Percentiles rank a stretch among this genome's conserved stretches.
These are phyloP conservation scores for Sylvia borin DNA, from an alignment of 2,797 vertebrate species.

Conservation along the genomic window DNA sequence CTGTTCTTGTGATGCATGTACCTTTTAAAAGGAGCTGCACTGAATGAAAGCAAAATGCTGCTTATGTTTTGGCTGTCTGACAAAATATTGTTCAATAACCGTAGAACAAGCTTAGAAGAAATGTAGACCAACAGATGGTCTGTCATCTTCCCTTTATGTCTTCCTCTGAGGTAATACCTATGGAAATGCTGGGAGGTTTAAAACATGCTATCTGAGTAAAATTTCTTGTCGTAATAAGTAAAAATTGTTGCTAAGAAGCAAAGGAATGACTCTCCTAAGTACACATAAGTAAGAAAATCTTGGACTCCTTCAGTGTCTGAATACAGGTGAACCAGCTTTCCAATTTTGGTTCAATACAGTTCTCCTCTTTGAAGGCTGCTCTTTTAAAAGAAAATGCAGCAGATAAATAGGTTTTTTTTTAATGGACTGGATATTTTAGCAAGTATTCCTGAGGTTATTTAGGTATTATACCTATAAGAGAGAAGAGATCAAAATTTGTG, in stretches of 20 bases:
- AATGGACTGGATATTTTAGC: neutral
- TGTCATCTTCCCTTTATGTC: neutral
- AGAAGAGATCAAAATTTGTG: neutral
- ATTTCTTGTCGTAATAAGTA: neutral
- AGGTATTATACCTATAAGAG: neutral
- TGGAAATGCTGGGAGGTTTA: neutral
- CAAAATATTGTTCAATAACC: neutral
- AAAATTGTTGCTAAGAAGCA: neutral
- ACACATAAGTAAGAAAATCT: neutral
- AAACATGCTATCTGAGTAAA: neutral
- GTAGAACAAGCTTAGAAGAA: neutral
- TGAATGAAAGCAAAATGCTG: neutral
- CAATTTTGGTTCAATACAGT: neutral
- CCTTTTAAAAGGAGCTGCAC: neutral
- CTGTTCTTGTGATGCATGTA: neutral
- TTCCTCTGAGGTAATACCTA: neutral
- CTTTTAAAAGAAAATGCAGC: neutral
- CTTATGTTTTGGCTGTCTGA: neutral
- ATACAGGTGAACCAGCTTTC: neutral
- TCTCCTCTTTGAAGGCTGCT: neutral
- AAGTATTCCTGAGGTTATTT: neutral
- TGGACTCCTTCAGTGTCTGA: neutral
- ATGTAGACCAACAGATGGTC: neutral
- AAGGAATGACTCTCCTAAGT: neutral
- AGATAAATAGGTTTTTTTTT: neutral